Percentiles rank a stretch among this genome's conserved stretches.
Conservation (phyloP, 2,113 vertebrate genomes). For the Thalassarche chlororhynchos region DNA sequence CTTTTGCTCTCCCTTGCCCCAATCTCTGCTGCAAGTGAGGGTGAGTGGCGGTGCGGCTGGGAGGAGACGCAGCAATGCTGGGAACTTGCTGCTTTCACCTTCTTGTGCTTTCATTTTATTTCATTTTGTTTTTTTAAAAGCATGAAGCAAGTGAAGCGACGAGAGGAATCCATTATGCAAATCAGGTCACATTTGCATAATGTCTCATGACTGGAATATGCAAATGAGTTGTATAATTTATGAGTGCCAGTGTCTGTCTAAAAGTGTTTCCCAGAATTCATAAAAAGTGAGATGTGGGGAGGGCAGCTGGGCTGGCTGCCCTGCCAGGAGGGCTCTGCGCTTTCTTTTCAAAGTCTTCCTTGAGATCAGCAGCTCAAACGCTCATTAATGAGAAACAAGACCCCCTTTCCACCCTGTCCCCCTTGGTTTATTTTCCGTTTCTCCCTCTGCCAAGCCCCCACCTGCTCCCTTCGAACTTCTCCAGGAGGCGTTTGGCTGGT, state of each 20-base stretch:
- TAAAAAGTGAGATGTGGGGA: constrained; percentile 78
- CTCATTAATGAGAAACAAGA: neutral
- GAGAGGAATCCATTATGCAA: constrained; percentile 97
- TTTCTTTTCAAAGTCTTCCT: constrained; percentile 41
- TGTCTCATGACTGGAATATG: constrained; percentile 94
- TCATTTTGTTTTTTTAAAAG: constrained; percentile 82
- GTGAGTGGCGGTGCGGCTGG: neutral
- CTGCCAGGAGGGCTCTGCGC: constrained; percentile 52
- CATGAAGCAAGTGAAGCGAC: constrained; percentile 88
- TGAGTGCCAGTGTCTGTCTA: constrained; percentile 90
- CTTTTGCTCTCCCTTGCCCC: neutral
- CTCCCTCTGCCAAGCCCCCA: neutral
- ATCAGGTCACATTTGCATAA: constrained; percentile 93
- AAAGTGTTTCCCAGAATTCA: constrained; percentile 93
- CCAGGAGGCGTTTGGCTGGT: neutral
- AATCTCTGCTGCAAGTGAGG: neutral
- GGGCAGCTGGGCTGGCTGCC: constrained; percentile 57
- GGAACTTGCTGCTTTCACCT: constrained; percentile 66
- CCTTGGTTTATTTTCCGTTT: neutral
- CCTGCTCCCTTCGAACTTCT: constrained; percentile 29
- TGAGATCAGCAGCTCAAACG: neutral
- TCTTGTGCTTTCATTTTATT: constrained; percentile 77
- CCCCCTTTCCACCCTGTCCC: neutral
- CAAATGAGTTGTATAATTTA: constrained; percentile 97
- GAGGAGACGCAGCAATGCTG: constrained; percentile 22